These are phyloP conservation scores for Hassar affinis DNA, from an alignment of 2,113 vertebrate species.

Conservation along the genomic window DNA sequence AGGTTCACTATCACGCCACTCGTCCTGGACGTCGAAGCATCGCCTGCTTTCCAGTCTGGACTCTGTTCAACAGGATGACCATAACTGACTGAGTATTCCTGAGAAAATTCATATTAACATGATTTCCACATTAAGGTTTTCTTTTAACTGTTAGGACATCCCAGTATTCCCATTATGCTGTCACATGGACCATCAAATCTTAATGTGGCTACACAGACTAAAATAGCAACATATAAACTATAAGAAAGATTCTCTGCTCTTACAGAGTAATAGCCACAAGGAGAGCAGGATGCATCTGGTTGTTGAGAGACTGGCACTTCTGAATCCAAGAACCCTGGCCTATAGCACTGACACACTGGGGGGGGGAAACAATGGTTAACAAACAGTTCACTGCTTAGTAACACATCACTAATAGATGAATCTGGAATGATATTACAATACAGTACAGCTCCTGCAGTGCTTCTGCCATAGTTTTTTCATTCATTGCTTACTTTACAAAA, in stretches of 20 bases:
- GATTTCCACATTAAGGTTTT: neutral
- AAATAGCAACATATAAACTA: neutral
- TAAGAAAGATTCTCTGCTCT: conserved; percentile 39
- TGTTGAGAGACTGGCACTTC: conserved; percentile 56
- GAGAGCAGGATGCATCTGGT: conserved; percentile 56
- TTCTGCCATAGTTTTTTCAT: too few relatives aligned
- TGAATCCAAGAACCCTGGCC: conserved; percentile 58
- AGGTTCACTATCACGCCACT: conserved; percentile 66
- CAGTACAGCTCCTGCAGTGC: too few relatives aligned
- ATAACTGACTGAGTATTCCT: conserved; percentile 67
- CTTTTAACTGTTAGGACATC: neutral
- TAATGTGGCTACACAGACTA: neutral
- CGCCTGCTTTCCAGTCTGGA: conserved; percentile 52
- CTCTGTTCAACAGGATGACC: conserved; percentile 52
- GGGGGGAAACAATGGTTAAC: neutral
- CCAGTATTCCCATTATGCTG: neutral
- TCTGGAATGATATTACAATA: too few relatives aligned
- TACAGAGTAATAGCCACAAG: conserved; percentile 72
- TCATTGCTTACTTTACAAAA: too few relatives aligned
- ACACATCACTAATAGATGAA: too few relatives aligned
- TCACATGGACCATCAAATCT: neutral
- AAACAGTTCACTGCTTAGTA: neutral
- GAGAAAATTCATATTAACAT: conserved; percentile 52
- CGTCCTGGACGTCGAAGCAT: conserved; percentile 61
- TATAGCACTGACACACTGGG: neutral